These are phyloP conservation scores for Herpailurus yagouaroundi DNA, from an alignment of 2,113 vertebrate species.

Conservation along the genomic window DNA sequence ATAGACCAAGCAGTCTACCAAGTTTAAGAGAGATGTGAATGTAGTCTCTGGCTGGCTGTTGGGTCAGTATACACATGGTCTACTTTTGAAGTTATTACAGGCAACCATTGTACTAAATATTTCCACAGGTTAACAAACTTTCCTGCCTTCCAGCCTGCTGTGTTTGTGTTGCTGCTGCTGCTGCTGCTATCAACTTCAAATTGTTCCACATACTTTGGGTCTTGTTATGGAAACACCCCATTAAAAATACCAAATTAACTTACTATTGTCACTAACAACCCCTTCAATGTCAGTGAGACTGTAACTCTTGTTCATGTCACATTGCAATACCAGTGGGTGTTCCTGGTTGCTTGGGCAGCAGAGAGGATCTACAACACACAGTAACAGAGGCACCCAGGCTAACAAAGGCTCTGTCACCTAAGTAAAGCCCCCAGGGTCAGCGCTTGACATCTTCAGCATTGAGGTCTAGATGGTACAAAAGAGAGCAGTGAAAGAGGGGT, in stretches of 20 bases:
- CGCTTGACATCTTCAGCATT: not conserved
- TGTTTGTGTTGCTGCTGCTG: not conserved
- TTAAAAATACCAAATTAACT: not conserved
- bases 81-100: not conserved
- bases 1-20: not conserved
- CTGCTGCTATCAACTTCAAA: not conserved
- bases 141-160: not conserved
- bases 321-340: not conserved
- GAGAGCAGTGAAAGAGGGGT: not conserved
- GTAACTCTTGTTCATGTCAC: not conserved
- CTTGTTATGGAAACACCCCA: not conserved
- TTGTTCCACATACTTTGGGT: not conserved
- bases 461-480: not conserved
- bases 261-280: not conserved
- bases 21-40: not conserved
- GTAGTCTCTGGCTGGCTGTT: not conserved
- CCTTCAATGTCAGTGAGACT: not conserved
- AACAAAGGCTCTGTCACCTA: not conserved
- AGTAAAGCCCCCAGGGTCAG: not conserved
- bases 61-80: not conserved
- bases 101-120: not conserved
- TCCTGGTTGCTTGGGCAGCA: not conserved
- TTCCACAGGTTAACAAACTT: not conserved
- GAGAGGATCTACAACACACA: not conserved
- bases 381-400: not conserved